These are phyloP conservation scores for Mycetomoellerius zeteki DNA, from an alignment of 1,140 invertebrate species.

Conservation along the genomic window DNA sequence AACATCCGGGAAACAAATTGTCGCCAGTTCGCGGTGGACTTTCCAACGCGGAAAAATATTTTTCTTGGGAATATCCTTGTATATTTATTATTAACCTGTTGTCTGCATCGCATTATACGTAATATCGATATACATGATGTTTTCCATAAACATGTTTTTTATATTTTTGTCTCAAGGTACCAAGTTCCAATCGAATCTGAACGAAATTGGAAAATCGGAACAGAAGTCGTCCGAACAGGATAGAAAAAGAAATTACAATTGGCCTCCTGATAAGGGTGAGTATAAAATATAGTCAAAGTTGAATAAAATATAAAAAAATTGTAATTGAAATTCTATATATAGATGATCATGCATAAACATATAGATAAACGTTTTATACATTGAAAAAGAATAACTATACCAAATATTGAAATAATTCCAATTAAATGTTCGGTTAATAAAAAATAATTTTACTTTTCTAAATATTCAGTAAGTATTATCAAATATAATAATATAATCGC, in stretches of 20 bases:
- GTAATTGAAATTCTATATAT: not conserved
- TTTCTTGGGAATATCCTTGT: not conserved
- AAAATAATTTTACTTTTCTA: too few species aligned
- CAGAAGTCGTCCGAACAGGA: slow-evolving; percentile 88
- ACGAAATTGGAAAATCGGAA: slow-evolving; percentile 91
- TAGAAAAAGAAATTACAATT: slow-evolving; percentile 82
- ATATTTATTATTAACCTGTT: not conserved
- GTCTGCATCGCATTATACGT: too few species aligned
- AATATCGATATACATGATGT: not conserved
- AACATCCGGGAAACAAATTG: slow-evolving; percentile 37
- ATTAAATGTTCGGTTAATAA: too few species aligned
- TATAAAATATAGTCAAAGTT: not conserved
- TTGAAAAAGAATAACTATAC: too few species aligned
- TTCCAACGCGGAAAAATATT: not conserved
- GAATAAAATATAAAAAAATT: not conserved
- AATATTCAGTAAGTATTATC: too few species aligned
- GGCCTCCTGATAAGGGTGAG: slow-evolving; percentile 82
- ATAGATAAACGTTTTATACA: too few species aligned
- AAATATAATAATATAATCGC: too few species aligned
- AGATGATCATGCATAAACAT: too few species aligned
- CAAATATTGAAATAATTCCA: too few species aligned
- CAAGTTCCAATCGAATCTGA: slow-evolving; percentile 90
- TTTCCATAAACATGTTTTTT: slow-evolving; percentile 15
- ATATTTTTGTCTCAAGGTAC: slow-evolving; percentile 86
- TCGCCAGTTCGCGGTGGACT: not conserved